Conservation (phyloP, 2,888 invertebrate genomes). For the Aleiodes testaceus region DNA sequence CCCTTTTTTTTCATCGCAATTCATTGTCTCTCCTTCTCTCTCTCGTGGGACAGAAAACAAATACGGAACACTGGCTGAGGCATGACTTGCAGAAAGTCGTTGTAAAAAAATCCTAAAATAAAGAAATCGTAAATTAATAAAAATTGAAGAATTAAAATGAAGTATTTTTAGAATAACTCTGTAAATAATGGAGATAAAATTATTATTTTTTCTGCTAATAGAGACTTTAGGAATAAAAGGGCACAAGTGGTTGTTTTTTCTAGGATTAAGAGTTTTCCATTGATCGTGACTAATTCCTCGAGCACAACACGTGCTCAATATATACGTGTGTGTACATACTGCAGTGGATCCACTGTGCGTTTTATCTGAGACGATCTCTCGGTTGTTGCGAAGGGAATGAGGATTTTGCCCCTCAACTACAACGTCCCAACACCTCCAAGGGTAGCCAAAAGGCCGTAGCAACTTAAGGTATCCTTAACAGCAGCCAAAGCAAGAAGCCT, state of each 20-base stretch:
- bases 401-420: conserved; percentile 15
- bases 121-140: too few relatives aligned
- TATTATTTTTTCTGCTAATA: too few relatives aligned
- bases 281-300: conserved; percentile 36
- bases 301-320: conserved; percentile 20
- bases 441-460: conserved; percentile 27
- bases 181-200: too few relatives aligned
- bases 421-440: conserved; percentile 28
- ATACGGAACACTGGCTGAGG: conserved; percentile 63
- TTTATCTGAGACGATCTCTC: conserved; percentile 16
- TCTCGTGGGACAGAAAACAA: conserved; percentile 58
- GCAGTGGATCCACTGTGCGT: not conserved
- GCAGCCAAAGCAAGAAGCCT: conserved; percentile 11
- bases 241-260: not conserved
- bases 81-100: conserved; percentile 62
- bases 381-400: conserved; percentile 4
- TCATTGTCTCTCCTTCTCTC: conserved; percentile 31
- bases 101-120: too few relatives aligned
- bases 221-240: too few relatives aligned
- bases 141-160: too few relatives aligned
- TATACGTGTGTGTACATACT: conserved; percentile 17
- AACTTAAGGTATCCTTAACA: not conserved
- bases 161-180: too few relatives aligned
- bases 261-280: conserved; percentile 10
- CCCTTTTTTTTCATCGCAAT: conserved; percentile 57